These are phyloP conservation scores for Takifugu ocellatus DNA, from an alignment of 2,797 vertebrate genomes.

Conservation along the genomic window DNA sequence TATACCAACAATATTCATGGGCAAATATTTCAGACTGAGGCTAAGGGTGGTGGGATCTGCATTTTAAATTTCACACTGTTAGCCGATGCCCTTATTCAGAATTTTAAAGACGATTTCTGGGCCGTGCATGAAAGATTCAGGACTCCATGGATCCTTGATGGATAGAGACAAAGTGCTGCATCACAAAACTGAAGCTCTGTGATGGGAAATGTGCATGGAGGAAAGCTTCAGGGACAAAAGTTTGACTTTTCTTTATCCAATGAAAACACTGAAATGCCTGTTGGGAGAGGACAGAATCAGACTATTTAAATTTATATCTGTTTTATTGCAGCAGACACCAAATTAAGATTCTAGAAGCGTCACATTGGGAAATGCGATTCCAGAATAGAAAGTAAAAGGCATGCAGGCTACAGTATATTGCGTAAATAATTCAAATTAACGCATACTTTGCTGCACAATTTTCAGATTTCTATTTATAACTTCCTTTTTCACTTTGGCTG, in stretches of 20 bases:
- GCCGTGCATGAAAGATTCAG: conserved; percentile 16
- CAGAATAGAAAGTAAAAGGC: too few species aligned
- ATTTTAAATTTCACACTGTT: conserved; percentile 41
- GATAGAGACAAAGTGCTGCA: conserved; percentile 1
- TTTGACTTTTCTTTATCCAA: not conserved
- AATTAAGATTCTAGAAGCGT: too few species aligned
- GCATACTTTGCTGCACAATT: not conserved
- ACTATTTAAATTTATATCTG: conserved; percentile 10
- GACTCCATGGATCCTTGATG: conserved; percentile 18
- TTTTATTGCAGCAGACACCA: too few species aligned
- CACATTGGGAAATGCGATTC: too few species aligned
- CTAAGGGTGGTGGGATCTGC: conserved; percentile 41
- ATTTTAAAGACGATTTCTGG: conserved; percentile 10
- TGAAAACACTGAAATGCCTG: conserved; percentile 1
- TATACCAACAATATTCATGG: conserved; percentile 11
- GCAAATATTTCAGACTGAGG: conserved; percentile 30
- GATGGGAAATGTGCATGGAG: conserved; percentile 20
- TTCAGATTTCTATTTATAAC: not conserved
- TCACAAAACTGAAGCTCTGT: conserved; percentile 12
- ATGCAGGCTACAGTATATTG: not conserved
- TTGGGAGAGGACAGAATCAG: not conserved
- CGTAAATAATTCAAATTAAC: not conserved
- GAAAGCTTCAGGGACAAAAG: conserved; percentile 5
- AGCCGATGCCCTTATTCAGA: conserved; percentile 17
- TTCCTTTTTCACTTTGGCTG: too few species aligned